Evolutionary conservation across 2,888 invertebrate species (phyloP).

Genomic region (Coelogynopora nodosa): DNA sequence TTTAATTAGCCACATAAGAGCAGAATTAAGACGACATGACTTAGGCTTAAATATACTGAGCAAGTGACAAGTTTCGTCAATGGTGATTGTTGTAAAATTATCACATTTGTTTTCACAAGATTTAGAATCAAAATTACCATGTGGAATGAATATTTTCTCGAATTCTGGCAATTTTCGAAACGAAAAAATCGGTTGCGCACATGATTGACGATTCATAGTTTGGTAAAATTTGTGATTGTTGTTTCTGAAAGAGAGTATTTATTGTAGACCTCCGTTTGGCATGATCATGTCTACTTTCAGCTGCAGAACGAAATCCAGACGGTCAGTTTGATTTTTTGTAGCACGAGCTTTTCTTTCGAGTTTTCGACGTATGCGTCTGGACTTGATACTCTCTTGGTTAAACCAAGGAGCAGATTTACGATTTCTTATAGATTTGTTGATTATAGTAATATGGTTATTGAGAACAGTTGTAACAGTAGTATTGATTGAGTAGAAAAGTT

Average conservation of each 20-base stretch:
- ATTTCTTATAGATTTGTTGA: neutral
- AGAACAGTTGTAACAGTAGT: neutral
- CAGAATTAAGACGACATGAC: neutral
- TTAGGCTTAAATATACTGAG: neutral
- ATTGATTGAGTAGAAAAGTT: neutral
- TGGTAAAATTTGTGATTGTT: neutral
- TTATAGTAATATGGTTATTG: neutral
- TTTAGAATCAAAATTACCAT: neutral
- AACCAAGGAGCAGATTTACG: neutral
- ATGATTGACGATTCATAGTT: neutral
- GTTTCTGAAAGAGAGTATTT: neutral
- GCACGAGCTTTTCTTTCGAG: neutral
- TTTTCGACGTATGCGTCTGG: neutral
- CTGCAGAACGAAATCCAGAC: neutral
- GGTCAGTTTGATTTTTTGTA: neutral
- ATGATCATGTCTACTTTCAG: neutral
- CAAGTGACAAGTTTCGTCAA: neutral
- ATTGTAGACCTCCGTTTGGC: neutral
- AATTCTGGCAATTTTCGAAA: neutral
- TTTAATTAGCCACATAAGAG: too few species aligned
- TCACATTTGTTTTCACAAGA: neutral
- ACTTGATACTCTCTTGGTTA: neutral
- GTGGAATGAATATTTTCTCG: neutral
- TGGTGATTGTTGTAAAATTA: neutral
- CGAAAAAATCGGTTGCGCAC: neutral